These are phyloP conservation scores for Bombylius major DNA, from an alignment of 2,888 invertebrate species.

Conservation along the genomic window DNA sequence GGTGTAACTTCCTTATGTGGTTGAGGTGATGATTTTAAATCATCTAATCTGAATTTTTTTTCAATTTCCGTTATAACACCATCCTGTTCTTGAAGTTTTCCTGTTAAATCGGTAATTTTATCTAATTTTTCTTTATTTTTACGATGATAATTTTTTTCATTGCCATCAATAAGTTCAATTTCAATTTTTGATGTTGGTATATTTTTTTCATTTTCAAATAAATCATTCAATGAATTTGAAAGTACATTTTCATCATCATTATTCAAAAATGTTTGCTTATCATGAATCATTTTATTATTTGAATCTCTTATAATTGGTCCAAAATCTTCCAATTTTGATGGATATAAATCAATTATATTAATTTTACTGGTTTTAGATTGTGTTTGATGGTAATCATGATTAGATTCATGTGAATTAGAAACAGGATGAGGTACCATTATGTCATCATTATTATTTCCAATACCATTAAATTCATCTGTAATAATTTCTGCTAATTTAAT, in stretches of 20 bases:
- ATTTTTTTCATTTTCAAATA: slow-evolving; percentile 9
- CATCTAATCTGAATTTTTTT: slow-evolving; percentile 30
- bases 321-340: slow-evolving; percentile 30
- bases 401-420: slow-evolving; percentile 10
- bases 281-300: slow-evolving; percentile 24
- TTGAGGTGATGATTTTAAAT: slow-evolving; percentile 17
- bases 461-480: slow-evolving; percentile 22
- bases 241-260: slow-evolving; percentile 14
- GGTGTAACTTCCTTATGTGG: slow-evolving; percentile 3
- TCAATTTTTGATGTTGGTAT: slow-evolving; percentile 16
- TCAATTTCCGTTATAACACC: slow-evolving; percentile 35
- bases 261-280: slow-evolving; percentile 15
- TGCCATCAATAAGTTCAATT: slow-evolving; percentile 16
- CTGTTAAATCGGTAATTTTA: slow-evolving; percentile 22
- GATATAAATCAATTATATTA: slow-evolving; percentile 33
- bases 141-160: slow-evolving; percentile 2
- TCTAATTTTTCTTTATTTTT: slow-evolving; percentile 1
- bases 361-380: slow-evolving; percentile 21
- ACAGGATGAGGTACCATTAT: no score
- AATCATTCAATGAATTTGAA: slow-evolving; percentile 14
- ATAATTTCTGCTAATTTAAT: slow-evolving; percentile 29
- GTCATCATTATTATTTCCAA: neutral
- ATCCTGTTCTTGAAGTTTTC: slow-evolving; percentile 33
- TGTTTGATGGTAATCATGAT: slow-evolving; percentile 11
- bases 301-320: slow-evolving; percentile 26